Conservation (phyloP, 2,113 vertebrate genomes). For the Electrona antarctica region DNA sequence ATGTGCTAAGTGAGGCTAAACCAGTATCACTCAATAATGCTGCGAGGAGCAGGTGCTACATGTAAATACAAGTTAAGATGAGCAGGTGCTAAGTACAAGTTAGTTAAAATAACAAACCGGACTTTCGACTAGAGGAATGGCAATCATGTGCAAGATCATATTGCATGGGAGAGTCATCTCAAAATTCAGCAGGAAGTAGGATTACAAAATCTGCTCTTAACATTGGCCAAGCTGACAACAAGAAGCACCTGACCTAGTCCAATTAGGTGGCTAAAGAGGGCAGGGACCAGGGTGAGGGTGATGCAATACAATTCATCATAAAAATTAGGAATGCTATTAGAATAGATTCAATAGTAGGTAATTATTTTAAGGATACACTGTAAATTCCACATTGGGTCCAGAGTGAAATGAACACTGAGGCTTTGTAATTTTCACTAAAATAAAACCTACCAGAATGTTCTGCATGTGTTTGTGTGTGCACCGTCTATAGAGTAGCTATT, state of each 20-base stretch:
- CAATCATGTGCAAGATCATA: conserved; percentile 7
- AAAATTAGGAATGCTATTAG: too few species aligned
- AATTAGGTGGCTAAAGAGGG: not conserved
- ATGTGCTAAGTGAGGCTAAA: conserved; percentile 56
- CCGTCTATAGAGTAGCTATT: conserved; percentile 1
- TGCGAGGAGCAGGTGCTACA: conserved; percentile 60
- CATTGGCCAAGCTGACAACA: conserved; percentile 27
- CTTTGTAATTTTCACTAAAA: too few species aligned
- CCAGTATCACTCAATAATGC: conserved; percentile 32
- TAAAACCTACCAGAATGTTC: too few species aligned
- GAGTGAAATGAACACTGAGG: too few species aligned
- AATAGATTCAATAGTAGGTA: too few species aligned
- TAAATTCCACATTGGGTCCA: too few species aligned
- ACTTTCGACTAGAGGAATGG: conserved; percentile 36
- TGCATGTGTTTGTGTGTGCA: too few species aligned
- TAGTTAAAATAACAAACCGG: conserved; percentile 12
- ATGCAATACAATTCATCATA: too few species aligned
- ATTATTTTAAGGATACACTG: too few species aligned
- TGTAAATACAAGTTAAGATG: conserved; percentile 46
- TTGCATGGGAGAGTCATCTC: conserved; percentile 14
- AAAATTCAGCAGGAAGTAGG: conserved; percentile 38
- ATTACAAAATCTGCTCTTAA: conserved; percentile 55
- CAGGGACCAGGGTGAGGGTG: too few species aligned
- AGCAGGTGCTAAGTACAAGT: conserved; percentile 54
- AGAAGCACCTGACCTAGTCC: not conserved